Base-by-base conservation (phyloP, 2,113 vertebrate species). In the Actenoides hombroni region DNA sequence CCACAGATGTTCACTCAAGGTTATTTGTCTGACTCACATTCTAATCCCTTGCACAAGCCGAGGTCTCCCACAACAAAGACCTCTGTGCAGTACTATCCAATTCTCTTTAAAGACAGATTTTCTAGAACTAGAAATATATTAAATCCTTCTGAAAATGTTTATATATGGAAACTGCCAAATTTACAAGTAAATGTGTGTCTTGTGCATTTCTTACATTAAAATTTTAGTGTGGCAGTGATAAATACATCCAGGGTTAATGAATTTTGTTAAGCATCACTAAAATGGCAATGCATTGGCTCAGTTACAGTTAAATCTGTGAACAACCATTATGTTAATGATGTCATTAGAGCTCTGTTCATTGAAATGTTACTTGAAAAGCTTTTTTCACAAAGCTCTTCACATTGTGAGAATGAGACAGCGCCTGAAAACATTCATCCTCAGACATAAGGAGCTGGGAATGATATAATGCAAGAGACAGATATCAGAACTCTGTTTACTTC, bases 231-330 rank as follows among this genome's bases (percentile, higher is more conserved):
- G 2, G 13, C 37, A 31, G 21, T 76, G 57, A 48, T 56, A 73
- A 81, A 78, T 26, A n/a, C 7, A 70, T 75, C 13, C 10, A 56
- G 10, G 28, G 16, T 80, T 90, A 81, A 92, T 57, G 42, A 92
- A 86, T 51, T 93, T 88, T 60, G 10, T 81, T 73, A 94, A 71
- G 81, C 29, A 39, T 77, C 28, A 40, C 25, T 70, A 37, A 85
- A 86, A 53, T 73, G n/a, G 18, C 40, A 88, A 64, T 20, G 13
- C 19, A 60, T 74, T 95, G 79, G n/a, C 88, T 95, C 85, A 75
- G 79, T 90, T 93, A 85, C 77, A 94, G 85, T 87, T 88, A 90
- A 92, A 88, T 94, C 57, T 93, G 85, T 78, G 90, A 96, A 81
- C 53, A 94, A 46, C 23, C 21, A 46, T 92, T 94, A 94, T 90